Evolutionary conservation across 2,888 invertebrate species (phyloP).

Genomic region (Trissolcus japonicus): DNA sequence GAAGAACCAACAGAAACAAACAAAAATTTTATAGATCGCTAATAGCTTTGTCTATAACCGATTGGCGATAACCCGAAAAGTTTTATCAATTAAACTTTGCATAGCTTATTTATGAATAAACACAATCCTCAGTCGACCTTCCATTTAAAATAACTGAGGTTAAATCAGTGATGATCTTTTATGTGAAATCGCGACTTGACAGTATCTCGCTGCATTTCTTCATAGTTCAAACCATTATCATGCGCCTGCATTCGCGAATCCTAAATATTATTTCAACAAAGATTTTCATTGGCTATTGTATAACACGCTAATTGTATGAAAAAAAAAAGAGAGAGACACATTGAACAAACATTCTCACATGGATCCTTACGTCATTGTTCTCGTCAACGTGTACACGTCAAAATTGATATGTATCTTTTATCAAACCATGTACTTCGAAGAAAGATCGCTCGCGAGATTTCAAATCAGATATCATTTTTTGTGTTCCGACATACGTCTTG

Average conservation of each 20-base stretch:
- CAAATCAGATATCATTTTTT: constrained; percentile 9
- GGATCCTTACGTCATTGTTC: constrained; percentile 20
- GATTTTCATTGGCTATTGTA: constrained; percentile 17
- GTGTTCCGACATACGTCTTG: constrained; percentile 23
- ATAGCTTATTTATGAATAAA: neutral
- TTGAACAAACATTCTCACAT: constrained; percentile 33
- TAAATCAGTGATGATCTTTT: neutral
- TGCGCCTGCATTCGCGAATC: too few species aligned
- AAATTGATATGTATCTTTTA: constrained; percentile 43
- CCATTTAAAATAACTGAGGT: constrained; percentile 28
- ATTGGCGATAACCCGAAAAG: constrained; percentile 16
- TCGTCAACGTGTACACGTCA: constrained; percentile 16
- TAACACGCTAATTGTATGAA: constrained; percentile 5
- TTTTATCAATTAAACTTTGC: constrained; percentile 2
- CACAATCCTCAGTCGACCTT: constrained; percentile 39
- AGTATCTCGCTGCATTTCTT: constrained; percentile 26
- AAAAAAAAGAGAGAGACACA: constrained; percentile 9
- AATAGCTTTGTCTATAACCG: neutral
- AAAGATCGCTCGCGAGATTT: constrained; percentile 21
- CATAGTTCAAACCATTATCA: constrained; percentile 19
- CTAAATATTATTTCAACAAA: too few species aligned
- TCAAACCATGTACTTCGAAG: constrained; percentile 5
- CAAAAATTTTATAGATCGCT: neutral
- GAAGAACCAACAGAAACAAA: neutral
- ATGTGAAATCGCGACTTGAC: constrained; percentile 29